A percentile compares a stretch with the other conserved stretches of the same genome.
Evolutionary conservation across 2,888 invertebrate species (phyloP).

Genomic region (Pasiphila rectangulata): DNA sequence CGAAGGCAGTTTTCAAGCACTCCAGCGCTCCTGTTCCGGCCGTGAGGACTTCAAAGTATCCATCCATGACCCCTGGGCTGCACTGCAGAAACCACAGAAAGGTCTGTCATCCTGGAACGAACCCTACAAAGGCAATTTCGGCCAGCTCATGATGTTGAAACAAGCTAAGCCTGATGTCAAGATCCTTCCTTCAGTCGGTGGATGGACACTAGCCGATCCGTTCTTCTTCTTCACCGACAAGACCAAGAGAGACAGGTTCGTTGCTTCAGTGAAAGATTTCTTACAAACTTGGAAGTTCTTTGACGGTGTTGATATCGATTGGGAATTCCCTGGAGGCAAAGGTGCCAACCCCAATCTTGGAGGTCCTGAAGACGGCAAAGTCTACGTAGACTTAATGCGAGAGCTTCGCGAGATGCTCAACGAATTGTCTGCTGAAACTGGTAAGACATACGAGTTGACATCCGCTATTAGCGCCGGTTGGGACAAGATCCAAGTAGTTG

Average conservation of each 20-base stretch:
- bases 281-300: constrained; percentile 76
- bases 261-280: constrained; percentile 71
- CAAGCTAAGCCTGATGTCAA: constrained; percentile 71
- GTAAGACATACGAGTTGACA: constrained; percentile 71
- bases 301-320: constrained; percentile 74
- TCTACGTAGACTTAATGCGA: constrained; percentile 67
- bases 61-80: constrained; percentile 76
- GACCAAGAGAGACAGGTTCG: constrained; percentile 64
- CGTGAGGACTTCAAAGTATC: constrained; percentile 75
- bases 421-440: constrained; percentile 62
- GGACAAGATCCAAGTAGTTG: constrained; percentile 76
- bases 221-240: constrained; percentile 73
- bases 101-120: constrained; percentile 74
- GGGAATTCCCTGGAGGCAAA: constrained; percentile 78
- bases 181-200: constrained; percentile 70
- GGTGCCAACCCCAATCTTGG: constrained; percentile 73
- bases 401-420: constrained; percentile 71
- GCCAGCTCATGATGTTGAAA: constrained; percentile 73
- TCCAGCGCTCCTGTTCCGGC: constrained; percentile 72
- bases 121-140: constrained; percentile 76
- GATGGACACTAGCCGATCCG: constrained; percentile 75
- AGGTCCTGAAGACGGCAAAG: constrained; percentile 65
- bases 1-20: constrained; percentile 74
- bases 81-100: constrained; percentile 73
- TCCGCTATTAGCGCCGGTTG: constrained; percentile 77